Base-by-base conservation (phyloP, 2,113 vertebrate species). In the Albula goreensis region DNA sequence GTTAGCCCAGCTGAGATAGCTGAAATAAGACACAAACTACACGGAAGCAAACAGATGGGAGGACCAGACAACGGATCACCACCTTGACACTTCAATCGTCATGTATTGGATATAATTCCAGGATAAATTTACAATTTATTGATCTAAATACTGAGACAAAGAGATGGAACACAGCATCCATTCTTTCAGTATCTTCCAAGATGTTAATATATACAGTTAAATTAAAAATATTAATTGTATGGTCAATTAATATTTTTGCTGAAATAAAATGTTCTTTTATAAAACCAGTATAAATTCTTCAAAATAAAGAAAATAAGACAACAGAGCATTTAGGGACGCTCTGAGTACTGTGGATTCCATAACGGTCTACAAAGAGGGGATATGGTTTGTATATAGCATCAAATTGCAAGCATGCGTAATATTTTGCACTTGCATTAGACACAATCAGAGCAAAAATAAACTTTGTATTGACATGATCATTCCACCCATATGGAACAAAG, bases 1-100 rank as follows among this genome's bases (percentile, higher is more conserved):
- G 87, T 95, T 1, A 4, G 89, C 66, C 95, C 96, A 0, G 77
- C 89, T 83, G 92, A 95, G 41, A 95, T 96, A 1, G 81, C 90
- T 2, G 90, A 93, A 81, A 63, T 96, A 53, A 91, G 85, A 78
- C 74, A 50, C 6, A 85, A 86, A 41, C 86, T 95, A 57, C 91
- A 89, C 49, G 86, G 90, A 82, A 48, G 84, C 2, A 22, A 50
- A 0, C 25, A 13, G 8, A 74, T 15, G 0, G 60, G 57, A 56
- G 19, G 11, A 52, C 3, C 25, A 5, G 15, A 79, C 9, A 52
- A 79, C 7, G 10, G 31, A 31, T 13, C 8, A 31, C 6, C 50
- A 10, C 2, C 5, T 22, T 79, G 49, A 48, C 50, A 19, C 17
- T 50, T 52, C 4, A 31, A 74, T 66, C 0, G n/a, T 51, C 52